Evolutionary conservation across 1,140 invertebrate species (phyloP).

Genomic region (Hermetia illucens): DNA sequence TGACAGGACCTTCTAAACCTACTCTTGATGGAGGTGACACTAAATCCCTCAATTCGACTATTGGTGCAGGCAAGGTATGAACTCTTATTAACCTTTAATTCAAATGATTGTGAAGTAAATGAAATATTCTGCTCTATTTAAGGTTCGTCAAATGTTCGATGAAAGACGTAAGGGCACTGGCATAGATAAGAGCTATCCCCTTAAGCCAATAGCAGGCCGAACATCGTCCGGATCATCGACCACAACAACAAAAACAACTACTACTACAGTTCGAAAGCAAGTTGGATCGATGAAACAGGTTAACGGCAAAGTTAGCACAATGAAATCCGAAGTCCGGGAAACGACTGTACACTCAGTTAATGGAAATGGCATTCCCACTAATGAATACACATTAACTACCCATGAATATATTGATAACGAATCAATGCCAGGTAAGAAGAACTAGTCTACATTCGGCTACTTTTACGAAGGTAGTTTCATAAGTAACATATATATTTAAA

Average conservation of each 20-base stretch:
- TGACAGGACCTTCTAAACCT: conserved; percentile 5
- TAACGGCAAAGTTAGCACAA: too few species aligned
- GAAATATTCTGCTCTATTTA: not conserved
- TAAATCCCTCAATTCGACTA: conserved; percentile 4
- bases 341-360: too few species aligned
- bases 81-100: not conserved
- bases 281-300: too few species aligned
- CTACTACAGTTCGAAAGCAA: conserved; percentile 7
- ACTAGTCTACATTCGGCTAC: too few species aligned
- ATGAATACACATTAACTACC: too few species aligned
- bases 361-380: too few species aligned
- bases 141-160: conserved; percentile 69
- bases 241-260: conserved; percentile 8
- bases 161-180: conserved; percentile 55
- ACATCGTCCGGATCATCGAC: conserved; percentile 23
- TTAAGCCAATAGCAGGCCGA: conserved; percentile 56
- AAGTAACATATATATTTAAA: not conserved
- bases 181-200: conserved; percentile 64
- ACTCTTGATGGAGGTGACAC: conserved; percentile 2
- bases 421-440: too few species aligned
- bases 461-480: too few species aligned
- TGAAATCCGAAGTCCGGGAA: too few species aligned
- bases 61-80: conserved; percentile 21
- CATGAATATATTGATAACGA: too few species aligned
- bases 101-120: not conserved